A percentile compares a stretch with the other conserved stretches of the same genome.
Evolutionary conservation across 2,888 invertebrate species (phyloP).

Genomic region (Macropis europaea): DNA sequence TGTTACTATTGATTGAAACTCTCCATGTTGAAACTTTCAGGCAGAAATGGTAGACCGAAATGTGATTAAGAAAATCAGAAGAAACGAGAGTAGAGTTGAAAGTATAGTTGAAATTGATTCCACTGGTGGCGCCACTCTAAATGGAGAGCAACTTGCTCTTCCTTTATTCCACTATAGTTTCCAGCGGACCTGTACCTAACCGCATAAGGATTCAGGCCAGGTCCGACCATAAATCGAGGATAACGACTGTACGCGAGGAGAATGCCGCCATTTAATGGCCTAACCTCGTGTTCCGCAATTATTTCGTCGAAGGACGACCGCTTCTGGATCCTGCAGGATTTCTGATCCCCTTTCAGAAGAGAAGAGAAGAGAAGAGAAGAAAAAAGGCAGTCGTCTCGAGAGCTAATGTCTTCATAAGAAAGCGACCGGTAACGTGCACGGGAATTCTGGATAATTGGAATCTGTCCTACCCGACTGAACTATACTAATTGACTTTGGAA

Average conservation of each 20-base stretch:
- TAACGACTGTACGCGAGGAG: conserved; percentile 70
- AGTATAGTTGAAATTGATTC: conserved; percentile 48
- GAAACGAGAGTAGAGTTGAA: conserved; percentile 3
- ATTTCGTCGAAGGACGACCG: conserved; percentile 63
- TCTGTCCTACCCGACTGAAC: neutral
- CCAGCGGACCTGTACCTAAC: conserved; percentile 45
- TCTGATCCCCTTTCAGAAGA: conserved; percentile 27
- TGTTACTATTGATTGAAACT: no score
- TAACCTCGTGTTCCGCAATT: conserved; percentile 63
- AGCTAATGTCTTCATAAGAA: conserved; percentile 33
- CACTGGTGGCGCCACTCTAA: conserved; percentile 56
- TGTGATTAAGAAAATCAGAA: neutral
- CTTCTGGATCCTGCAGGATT: conserved; percentile 52
- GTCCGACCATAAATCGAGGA: conserved; percentile 70
- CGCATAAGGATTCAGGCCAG: conserved; percentile 73
- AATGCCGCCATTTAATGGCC: conserved; percentile 68
- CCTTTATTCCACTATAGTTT: conserved; percentile 40
- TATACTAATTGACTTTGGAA: neutral
- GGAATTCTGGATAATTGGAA: conserved; percentile 14
- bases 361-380: neutral
- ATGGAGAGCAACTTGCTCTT: conserved; percentile 54
- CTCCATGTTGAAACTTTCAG: no score
- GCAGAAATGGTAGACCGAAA: no score
- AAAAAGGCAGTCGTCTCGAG: neutral
- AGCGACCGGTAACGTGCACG: neutral